Conservation (phyloP, 2,113 vertebrate genomes). For the Damaliscus lunatus region DNA sequence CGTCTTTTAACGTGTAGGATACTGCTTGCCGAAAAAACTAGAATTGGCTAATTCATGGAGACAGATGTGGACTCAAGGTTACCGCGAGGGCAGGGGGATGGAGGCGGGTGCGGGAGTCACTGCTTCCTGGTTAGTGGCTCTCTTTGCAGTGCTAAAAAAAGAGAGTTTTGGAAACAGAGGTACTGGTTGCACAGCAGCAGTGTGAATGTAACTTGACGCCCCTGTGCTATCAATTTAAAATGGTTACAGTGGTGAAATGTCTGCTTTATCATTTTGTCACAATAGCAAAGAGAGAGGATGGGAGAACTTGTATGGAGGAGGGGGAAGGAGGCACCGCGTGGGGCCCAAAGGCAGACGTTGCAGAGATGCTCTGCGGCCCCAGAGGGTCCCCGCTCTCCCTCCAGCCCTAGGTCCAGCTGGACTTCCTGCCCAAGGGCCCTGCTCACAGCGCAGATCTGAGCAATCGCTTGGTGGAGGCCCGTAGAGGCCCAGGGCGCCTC, state of each 20-base stretch:
- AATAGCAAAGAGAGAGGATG: not conserved
- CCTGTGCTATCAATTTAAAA: fast-evolving
- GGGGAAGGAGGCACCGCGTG: fast-evolving
- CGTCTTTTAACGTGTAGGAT: fast-evolving
- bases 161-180: not conserved
- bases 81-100: fast-evolving
- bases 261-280: not conserved
- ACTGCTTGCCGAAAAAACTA: not conserved
- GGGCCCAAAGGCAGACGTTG: too few relatives aligned
- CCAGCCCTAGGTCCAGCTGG: fast-evolving
- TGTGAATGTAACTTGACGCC: too few relatives aligned
- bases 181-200: fast-evolving
- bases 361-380: not conserved
- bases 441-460: not conserved
- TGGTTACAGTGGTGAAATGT: not conserved
- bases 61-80: not conserved
- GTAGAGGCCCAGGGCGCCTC: not conserved
- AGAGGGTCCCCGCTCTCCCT: fast-evolving
- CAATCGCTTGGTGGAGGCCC: not conserved
- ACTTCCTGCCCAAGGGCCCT: too few relatives aligned
- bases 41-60: not conserved
- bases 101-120: fast-evolving
- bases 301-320: not conserved
- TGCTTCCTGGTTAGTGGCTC: not conserved
- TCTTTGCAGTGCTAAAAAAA: not conserved